Conservation (phyloP, 2,888 invertebrate genomes). For the Fabriciana adippe region DNA sequence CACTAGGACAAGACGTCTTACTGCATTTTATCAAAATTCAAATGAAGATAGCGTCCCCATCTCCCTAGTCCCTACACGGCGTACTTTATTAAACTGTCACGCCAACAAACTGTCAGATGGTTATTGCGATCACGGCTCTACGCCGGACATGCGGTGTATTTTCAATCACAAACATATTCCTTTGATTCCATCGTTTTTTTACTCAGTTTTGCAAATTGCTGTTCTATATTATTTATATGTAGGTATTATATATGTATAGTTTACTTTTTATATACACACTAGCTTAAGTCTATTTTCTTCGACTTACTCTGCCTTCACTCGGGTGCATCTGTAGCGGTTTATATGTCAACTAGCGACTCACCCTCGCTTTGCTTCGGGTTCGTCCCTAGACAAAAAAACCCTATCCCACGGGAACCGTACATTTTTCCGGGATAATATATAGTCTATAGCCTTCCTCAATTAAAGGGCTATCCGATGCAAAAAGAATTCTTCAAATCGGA, state of each 20-base stretch:
- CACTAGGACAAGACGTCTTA: not conserved
- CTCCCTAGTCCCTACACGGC: not conserved
- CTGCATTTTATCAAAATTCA: not conserved
- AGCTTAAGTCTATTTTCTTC: no score
- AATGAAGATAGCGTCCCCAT: not conserved
- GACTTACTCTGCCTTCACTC: no score
- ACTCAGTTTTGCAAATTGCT: not conserved
- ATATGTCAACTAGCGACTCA: no score
- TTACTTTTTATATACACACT: no score
- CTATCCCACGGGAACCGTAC: no score
- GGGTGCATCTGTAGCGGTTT: no score
- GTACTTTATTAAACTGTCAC: constrained; percentile 11
- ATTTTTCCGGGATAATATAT: no score
- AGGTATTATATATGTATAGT: not conserved
- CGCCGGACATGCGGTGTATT: constrained; percentile 8
- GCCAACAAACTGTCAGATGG: constrained; percentile 6
- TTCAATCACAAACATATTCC: constrained; percentile 1
- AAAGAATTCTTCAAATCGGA: no score
- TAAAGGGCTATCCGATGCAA: no score
- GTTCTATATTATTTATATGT: not conserved
- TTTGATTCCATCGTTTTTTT: not conserved
- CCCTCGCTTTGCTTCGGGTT: no score
- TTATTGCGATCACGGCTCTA: constrained; percentile 2
- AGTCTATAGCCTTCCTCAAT: no score
- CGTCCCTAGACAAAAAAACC: no score